These are phyloP conservation scores for Sebastolobus altivelis DNA, from an alignment of 2,797 vertebrate genomes.

Conservation along the genomic window DNA sequence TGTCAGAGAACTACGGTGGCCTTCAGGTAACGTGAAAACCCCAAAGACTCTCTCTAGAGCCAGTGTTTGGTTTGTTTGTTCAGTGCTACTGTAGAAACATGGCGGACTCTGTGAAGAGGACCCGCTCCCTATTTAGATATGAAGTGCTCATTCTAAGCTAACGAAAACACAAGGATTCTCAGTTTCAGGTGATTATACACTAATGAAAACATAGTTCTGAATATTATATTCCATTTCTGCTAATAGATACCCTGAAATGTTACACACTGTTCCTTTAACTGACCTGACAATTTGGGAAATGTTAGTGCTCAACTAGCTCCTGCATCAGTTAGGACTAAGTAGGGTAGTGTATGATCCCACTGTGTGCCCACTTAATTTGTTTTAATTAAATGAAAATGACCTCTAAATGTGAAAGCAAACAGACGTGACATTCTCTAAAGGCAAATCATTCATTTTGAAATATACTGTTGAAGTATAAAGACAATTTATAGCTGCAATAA, in stretches of 20 bases:
- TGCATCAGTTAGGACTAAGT: slow-evolving; percentile 2
- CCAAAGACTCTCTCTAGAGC: too few species aligned
- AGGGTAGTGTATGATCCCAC: not conserved
- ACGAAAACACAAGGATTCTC: too few species aligned
- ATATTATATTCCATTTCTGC: too few species aligned
- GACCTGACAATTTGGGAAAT: slow-evolving; percentile 11
- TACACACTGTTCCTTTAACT: not conserved
- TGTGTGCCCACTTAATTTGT: not conserved
- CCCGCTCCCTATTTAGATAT: too few species aligned
- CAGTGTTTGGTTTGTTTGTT: too few species aligned
- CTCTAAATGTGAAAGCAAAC: slow-evolving; percentile 18
- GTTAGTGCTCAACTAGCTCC: slow-evolving; percentile 1
- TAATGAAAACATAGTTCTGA: accelerated
- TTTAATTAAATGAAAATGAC: slow-evolving; percentile 31
- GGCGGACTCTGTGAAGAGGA: too few species aligned
- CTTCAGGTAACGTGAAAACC: too few species aligned
- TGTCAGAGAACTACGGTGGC: too few species aligned
- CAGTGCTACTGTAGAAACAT: too few species aligned
- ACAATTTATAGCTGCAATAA: slow-evolving; percentile 65
- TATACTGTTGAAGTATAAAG: slow-evolving; percentile 42
- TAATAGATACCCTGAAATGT: too few species aligned
- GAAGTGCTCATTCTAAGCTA: too few species aligned
- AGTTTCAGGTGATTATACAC: too few species aligned
- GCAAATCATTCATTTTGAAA: slow-evolving; percentile 41
- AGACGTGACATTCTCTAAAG: slow-evolving; percentile 1